Evolutionary conservation across 1,140 invertebrate genomes (phyloP).

Genomic region (Calliopsis andreniformis): DNA sequence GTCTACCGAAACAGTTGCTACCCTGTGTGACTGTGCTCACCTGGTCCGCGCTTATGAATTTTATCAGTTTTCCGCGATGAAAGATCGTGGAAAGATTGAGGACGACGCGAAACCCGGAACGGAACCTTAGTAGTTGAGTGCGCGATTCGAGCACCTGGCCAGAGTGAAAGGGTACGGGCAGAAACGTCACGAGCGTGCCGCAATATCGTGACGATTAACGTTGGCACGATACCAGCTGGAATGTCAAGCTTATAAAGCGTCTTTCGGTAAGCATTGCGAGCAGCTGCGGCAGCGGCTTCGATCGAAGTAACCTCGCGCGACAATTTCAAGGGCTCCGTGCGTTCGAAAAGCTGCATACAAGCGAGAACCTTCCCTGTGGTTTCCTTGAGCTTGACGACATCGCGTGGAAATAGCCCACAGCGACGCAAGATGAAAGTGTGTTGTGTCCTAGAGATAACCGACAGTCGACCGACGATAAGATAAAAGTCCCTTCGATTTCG

Average conservation of each 20-base stretch:
- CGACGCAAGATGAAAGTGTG: constrained; percentile 12
- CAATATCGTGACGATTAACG: constrained; percentile 59
- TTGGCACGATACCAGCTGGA: constrained; percentile 52
- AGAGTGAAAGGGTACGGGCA: constrained; percentile 63
- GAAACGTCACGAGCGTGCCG: constrained; percentile 59
- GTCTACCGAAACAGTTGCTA: neutral
- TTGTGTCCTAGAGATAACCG: constrained; percentile 17
- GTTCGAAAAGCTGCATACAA: neutral
- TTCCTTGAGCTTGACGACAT: neutral
- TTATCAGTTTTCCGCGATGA: neutral
- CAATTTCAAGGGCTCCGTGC: constrained; percentile 34
- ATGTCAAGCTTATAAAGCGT: constrained; percentile 37
- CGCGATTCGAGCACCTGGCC: constrained; percentile 33
- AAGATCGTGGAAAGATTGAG: too few species aligned
- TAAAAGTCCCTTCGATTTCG: constrained; percentile 2
- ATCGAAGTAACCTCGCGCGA: constrained; percentile 38
- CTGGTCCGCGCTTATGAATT: neutral
- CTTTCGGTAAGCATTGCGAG: constrained; percentile 33
- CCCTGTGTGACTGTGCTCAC: neutral
- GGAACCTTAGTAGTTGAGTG: too few species aligned
- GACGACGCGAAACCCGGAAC: too few species aligned
- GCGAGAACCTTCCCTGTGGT: neutral
- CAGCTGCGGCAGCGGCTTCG: constrained; percentile 10
- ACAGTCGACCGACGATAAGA: constrained; percentile 5
- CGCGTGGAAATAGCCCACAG: neutral